phyloP scores from a whole-genome alignment of 30 jellyfish, hydroid and myxozoan genomes.

The Aurelia sp. region DNA sequence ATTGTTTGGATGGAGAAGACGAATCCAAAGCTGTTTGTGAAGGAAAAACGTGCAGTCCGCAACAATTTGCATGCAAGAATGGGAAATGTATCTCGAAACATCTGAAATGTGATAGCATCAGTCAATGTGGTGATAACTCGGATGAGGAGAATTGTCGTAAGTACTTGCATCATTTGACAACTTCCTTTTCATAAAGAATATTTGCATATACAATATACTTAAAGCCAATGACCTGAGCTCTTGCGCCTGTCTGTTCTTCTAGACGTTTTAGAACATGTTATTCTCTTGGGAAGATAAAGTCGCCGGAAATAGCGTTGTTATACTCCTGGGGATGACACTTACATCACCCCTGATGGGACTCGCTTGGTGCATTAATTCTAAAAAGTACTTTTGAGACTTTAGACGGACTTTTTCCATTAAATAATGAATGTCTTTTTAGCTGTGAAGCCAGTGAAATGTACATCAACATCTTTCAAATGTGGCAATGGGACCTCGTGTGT shows the following conservation, averaged over 20 bases:
- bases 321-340: too few species aligned
- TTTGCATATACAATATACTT: too few species aligned
- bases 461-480: constrained; percentile 66
- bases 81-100: constrained; percentile 65
- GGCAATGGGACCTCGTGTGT: constrained; percentile 60
- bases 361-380: too few species aligned
- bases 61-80: constrained; percentile 77
- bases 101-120: constrained; percentile 70
- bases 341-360: too few species aligned
- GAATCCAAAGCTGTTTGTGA: constrained; percentile 66
- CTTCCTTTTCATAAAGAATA: too few species aligned
- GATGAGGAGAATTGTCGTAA: constrained; percentile 68
- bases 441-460: constrained; percentile 61
- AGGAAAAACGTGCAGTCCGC: constrained; percentile 50
- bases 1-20: constrained; percentile 88
- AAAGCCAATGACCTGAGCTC: too few species aligned
- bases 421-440: constrained; percentile 39
- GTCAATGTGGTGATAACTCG: constrained; percentile 80
- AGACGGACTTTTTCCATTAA: background rate
- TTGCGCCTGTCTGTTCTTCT: too few species aligned
- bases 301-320: too few species aligned
- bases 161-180: too few species aligned
- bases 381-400: background rate
- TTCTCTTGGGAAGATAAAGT: too few species aligned
- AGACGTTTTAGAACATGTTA: too few species aligned